Conservation (phyloP, 2,797 vertebrate genomes). For the Chelmon rostratus region DNA sequence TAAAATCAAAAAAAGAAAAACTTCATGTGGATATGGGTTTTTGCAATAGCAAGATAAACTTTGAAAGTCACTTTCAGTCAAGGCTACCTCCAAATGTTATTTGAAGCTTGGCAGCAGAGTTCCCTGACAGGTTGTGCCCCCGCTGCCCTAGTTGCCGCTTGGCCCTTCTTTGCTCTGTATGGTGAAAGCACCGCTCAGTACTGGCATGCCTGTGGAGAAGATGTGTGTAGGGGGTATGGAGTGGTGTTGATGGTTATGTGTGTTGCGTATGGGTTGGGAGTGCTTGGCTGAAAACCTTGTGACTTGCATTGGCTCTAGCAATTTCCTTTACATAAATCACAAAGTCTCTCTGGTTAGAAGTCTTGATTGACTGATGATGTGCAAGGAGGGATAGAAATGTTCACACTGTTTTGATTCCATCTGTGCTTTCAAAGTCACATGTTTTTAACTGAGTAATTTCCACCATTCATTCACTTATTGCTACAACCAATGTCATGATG, state of each 20-base stretch:
- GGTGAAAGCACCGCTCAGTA: constrained; percentile 67
- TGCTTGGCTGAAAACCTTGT: constrained; percentile 51
- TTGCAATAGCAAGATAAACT: constrained; percentile 70
- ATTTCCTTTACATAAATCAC: constrained; percentile 32
- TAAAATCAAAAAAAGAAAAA: constrained; percentile 7
- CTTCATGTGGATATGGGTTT: constrained; percentile 42
- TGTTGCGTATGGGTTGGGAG: constrained; percentile 54
- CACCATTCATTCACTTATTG: no score
- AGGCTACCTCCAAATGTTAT: constrained; percentile 82
- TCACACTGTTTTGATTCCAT: constrained; percentile 11
- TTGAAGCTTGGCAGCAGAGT: constrained; percentile 78
- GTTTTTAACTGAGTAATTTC: constrained; percentile 11
- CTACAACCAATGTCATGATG: neutral
- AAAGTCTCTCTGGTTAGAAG: constrained; percentile 1
- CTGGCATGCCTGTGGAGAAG: constrained; percentile 70
- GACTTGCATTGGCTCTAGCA: constrained; percentile 41
- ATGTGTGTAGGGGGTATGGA: constrained; percentile 50
- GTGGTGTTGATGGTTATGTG: constrained; percentile 53
- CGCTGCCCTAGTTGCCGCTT: constrained; percentile 76
- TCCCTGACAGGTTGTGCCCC: constrained; percentile 82
- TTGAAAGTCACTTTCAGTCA: constrained; percentile 87
- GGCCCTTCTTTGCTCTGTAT: constrained; percentile 71
- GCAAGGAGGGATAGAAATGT: neutral
- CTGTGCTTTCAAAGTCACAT: constrained; percentile 24
- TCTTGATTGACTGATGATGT: constrained; percentile 36